phyloP scores from a whole-genome alignment of 2,113 vertebrate species.

The Pedionomus torquatus region DNA sequence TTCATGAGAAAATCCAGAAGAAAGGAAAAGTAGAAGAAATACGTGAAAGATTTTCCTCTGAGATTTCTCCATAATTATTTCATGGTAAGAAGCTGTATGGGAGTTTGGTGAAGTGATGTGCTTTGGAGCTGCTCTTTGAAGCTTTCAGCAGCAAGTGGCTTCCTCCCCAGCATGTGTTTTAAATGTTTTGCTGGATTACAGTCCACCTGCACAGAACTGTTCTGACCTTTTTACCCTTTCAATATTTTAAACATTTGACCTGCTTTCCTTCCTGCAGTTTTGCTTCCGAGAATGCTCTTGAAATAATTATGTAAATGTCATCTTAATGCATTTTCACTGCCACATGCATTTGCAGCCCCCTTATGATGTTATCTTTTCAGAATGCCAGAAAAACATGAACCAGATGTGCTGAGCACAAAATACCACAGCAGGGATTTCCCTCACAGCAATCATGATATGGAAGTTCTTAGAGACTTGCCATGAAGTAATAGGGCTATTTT shows the following conservation, averaged over 20 bases:
- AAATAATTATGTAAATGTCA: conserved; percentile 65
- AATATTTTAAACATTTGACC: conserved; percentile 60
- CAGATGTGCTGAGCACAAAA: conserved; percentile 48
- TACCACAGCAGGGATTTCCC: conserved; percentile 42
- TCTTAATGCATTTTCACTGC: conserved; percentile 41
- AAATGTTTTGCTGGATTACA: conserved; percentile 43
- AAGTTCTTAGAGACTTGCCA: not conserved
- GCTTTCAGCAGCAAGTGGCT: conserved; percentile 42
- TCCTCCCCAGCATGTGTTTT: conserved; percentile 50
- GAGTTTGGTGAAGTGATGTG: not conserved
- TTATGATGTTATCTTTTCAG: conserved; percentile 45
- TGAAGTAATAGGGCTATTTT: not conserved
- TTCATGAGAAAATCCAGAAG: not conserved
- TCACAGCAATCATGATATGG: not conserved
- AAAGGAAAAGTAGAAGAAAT: not conserved
- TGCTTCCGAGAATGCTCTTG: conserved; percentile 37
- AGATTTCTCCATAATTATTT: conserved; percentile 46
- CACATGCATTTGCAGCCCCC: conserved; percentile 6
- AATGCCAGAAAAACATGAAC: conserved; percentile 35
- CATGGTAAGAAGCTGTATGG: not conserved
- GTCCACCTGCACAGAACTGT: conserved; percentile 52
- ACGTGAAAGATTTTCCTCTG: conserved; percentile 13
- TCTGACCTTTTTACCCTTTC: conserved; percentile 53
- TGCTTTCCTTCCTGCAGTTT: conserved; percentile 57
- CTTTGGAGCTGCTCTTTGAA: conserved; percentile 30